Conservation (phyloP, 2,888 invertebrate genomes). For the Mayetiola destructor region DNA sequence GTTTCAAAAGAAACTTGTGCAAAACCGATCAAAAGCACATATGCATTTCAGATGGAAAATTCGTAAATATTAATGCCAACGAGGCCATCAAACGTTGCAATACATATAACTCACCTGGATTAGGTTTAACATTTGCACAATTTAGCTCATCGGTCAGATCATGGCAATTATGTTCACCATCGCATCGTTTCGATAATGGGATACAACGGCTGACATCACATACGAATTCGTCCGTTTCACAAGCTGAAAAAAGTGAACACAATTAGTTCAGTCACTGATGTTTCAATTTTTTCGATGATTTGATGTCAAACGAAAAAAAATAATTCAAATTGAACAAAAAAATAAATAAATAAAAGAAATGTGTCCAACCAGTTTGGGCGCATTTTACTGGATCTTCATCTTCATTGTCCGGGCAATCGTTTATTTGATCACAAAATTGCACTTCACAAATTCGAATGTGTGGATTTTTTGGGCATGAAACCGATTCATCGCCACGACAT, state of each 20-base stretch:
- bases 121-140: slow-evolving; percentile 33
- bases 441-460: slow-evolving; percentile 27
- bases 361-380: not conserved
- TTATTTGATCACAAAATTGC: slow-evolving; percentile 26
- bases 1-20: no score
- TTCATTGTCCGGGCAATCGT: slow-evolving; percentile 30
- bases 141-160: slow-evolving; percentile 47
- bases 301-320: not conserved
- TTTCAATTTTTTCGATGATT: not conserved
- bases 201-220: slow-evolving; percentile 38
- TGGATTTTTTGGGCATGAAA: slow-evolving; percentile 23
- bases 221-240: slow-evolving; percentile 20
- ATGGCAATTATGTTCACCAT: slow-evolving; percentile 36
- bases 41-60: no score
- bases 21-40: no score
- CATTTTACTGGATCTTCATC: not conserved
- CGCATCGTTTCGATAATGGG: slow-evolving; percentile 20
- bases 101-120: no score
- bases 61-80: no score
- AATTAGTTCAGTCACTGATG: not conserved
- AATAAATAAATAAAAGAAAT: not conserved
- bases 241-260: not conserved
- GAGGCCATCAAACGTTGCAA: no score
- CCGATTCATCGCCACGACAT: slow-evolving; percentile 30
- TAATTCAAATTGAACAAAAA: slow-evolving; percentile 17